phyloP scores from a whole-genome alignment of 1,140 invertebrate genomes.

The Diorhabda sublineata region DNA sequence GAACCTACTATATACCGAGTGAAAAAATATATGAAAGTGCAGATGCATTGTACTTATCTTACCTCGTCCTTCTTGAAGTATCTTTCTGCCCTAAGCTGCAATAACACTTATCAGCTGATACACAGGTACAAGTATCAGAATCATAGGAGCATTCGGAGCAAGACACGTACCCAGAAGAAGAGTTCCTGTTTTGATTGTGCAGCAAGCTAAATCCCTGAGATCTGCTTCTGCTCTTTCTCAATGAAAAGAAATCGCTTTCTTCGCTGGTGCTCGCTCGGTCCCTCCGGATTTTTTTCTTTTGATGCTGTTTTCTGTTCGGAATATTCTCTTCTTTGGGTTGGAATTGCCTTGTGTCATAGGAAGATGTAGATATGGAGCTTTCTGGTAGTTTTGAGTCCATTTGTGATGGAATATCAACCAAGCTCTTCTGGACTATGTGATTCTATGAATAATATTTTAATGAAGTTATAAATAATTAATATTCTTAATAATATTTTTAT shows the following conservation, averaged over 20 bases:
- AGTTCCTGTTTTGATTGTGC: conserved; percentile 60
- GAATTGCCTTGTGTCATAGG: conserved; percentile 57
- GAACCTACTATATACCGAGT: too few relatives aligned
- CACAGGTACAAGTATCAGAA: conserved; percentile 71
- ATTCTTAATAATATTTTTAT: background rate
- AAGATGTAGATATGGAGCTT: conserved; percentile 56
- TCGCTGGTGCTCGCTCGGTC: conserved; percentile 59
- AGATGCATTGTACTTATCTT: background rate
- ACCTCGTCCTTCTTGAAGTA: conserved; percentile 22
- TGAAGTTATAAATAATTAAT: background rate
- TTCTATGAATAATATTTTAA: background rate
- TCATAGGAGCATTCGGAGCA: conserved; percentile 82
- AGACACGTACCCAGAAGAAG: conserved; percentile 70
- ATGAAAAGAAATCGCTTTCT: conserved; percentile 61
- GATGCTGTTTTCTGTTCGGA: conserved; percentile 44
- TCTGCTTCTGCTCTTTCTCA: conserved; percentile 44
- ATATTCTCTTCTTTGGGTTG: conserved; percentile 51
- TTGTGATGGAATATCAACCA: conserved; percentile 6
- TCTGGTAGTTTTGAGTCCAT: conserved; percentile 44
- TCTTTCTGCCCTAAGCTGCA: conserved; percentile 56
- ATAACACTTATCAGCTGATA: conserved; percentile 71
- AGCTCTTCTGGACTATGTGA: background rate
- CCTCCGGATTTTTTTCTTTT: conserved; percentile 46
- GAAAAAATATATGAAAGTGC: too few relatives aligned
- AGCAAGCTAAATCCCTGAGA: conserved; percentile 1